Base-by-base conservation (phyloP, 2,888 invertebrate species). In the Melangyna quadrimaculata region DNA sequence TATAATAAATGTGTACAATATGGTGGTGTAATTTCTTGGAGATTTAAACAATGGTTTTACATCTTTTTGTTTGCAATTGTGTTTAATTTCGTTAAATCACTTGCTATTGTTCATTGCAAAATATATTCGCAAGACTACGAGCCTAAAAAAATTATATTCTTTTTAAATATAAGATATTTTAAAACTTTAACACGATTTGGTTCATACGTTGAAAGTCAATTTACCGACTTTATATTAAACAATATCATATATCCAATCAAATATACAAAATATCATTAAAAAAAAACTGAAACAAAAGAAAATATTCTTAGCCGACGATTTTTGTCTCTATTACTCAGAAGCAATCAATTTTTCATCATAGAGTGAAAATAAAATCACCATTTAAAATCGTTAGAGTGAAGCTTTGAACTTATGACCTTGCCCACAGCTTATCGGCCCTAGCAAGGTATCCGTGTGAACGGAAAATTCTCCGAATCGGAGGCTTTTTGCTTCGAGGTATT, bases 1-100 rank as follows among this genome's bases (percentile, higher is more conserved):
- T 78, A 61, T 78, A 82, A 70, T 63, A 40, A 55, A 17, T 65
- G 73, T 83, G 82, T 83, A 83, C 82, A 83, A 83, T 78, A 83
- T 78, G 45, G 14, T 72, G n/a, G 77, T 67, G 77, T 71, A 63
- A 7, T 48, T 32, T 45, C 63, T 70, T 65, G 59, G 45, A 32
- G 22, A 35, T 32, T 48, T 12, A 24, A 40, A 37, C 14, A 59
- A 45, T 65, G 7, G 1, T 63, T 17, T 43, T 22, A 45, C 19
- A 45, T 17, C n/a, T n/a, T n/a, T n/a, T n/a, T 65, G 2, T 0
- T 35, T 22, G 59, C 3, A 35, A 19, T 22, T 3, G 57, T 35
- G 10, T 59, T 35, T 22, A 3, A 35, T 19, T 35, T 22, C 22
- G 32, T 19, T 35, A 35, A 14, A 27, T 22, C 10, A 32, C 17